Evolutionary conservation across 2,888 invertebrate genomes (phyloP).

Genomic region (Nomada flava): DNA sequence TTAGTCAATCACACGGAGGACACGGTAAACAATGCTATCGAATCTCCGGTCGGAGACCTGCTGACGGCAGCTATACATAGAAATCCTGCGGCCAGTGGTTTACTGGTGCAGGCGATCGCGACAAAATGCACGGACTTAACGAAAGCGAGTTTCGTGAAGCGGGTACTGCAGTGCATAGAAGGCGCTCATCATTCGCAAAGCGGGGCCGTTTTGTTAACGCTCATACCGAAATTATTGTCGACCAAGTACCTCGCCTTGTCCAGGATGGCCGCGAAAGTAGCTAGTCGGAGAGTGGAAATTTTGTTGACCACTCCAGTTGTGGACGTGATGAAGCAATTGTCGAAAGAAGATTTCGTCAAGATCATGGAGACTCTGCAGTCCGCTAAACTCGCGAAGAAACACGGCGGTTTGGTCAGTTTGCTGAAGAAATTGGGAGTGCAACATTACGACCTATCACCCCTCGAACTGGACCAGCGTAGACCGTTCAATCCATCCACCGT

Average conservation of each 20-base stretch:
- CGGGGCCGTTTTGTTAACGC: constrained; percentile 88
- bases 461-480: constrained; percentile 87
- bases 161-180: constrained; percentile 89
- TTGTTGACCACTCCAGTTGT: constrained; percentile 88
- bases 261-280: constrained; percentile 90
- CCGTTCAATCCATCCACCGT: constrained; percentile 87
- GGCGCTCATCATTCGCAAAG: constrained; percentile 90
- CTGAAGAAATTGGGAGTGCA: constrained; percentile 88
- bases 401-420: constrained; percentile 85
- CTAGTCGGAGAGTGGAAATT: constrained; percentile 89
- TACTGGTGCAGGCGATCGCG: constrained; percentile 90
- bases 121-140: constrained; percentile 86
- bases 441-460: constrained; percentile 87
- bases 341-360: constrained; percentile 89
- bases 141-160: constrained; percentile 89
- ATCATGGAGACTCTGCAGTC: constrained; percentile 87
- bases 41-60: constrained; percentile 88
- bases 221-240: constrained; percentile 88
- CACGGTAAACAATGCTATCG: constrained; percentile 87
- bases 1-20: constrained; percentile 90
- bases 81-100: constrained; percentile 88
- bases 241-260: constrained; percentile 89
- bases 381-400: constrained; percentile 88
- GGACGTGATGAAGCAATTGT: constrained; percentile 87
- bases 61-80: constrained; percentile 86